Evolutionary conservation across 2,888 invertebrate species (phyloP).

Genomic region (Tenthredo mesomela): DNA sequence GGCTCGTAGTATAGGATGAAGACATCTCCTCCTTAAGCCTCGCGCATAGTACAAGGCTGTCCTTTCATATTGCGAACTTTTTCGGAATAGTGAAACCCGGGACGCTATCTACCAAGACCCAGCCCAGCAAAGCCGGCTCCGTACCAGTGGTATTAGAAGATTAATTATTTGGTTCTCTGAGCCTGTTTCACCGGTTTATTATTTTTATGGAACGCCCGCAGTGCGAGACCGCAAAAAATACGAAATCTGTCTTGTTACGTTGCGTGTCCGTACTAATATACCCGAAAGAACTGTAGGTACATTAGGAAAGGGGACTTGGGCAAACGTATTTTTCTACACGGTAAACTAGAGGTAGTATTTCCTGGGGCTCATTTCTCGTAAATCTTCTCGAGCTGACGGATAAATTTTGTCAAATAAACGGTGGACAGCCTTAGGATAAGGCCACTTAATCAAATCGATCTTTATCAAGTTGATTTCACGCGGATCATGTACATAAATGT

Average conservation of each 20-base stretch:
- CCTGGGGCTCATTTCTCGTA: slow-evolving; percentile 8
- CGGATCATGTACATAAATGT: neutral
- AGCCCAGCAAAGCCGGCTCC: neutral
- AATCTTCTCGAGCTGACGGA: slow-evolving; percentile 24
- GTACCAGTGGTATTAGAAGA: slow-evolving; percentile 21
- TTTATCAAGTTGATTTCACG: slow-evolving; percentile 5
- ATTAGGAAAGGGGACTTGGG: neutral
- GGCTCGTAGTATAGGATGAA: slow-evolving; percentile 3
- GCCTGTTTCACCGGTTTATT: slow-evolving; percentile 22
- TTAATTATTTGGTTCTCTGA: slow-evolving; percentile 34
- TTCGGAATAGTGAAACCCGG: neutral
- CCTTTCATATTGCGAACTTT: slow-evolving; percentile 34
- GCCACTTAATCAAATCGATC: slow-evolving; percentile 8
- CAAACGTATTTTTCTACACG: neutral
- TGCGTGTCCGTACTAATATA: slow-evolving; percentile 38
- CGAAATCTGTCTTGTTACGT: slow-evolving; percentile 20
- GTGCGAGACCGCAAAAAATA: slow-evolving; percentile 5
- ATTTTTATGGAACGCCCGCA: slow-evolving; percentile 42
- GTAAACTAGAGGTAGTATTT: slow-evolving; percentile 20
- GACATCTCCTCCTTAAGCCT: slow-evolving; percentile 25
- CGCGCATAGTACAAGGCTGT: neutral
- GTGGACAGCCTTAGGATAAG: neutral
- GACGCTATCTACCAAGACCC: slow-evolving; percentile 15
- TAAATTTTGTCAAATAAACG: slow-evolving; percentile 13
- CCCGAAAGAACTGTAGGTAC: neutral